Evolutionary conservation across 2,888 invertebrate genomes (phyloP), one percentile per base, ranked within the genome.

Genomic region (Blera fallax): DNA sequence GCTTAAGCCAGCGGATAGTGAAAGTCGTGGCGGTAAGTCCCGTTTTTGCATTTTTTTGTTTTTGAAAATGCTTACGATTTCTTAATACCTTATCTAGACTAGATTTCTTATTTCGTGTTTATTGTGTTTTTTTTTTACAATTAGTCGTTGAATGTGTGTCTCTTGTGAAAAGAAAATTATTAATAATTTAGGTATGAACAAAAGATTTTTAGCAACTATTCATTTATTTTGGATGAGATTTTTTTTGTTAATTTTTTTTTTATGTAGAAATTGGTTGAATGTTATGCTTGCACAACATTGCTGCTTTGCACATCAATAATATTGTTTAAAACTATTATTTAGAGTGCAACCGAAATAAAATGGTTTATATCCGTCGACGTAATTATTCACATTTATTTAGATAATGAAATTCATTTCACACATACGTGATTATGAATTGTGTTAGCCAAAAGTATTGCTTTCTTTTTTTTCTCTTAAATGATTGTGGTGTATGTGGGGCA

Each of bases 1-100:
- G 96, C 98, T 99, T 95, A 99, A 99, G 94, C 98, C 98, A 94
- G 98, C 98, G 94, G 99, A 99, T 94, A 98, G 97, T 95, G 98
- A 99, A 95, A 98, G 98, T 94, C 96, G 98, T 95, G 96, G 97
- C 96, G 98, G 97, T 97, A 94, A 96, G 94, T 93, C 87, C 87
- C n/a, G n/a, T n/a, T n/a, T n/a, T n/a, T n/a, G n/a, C n/a, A n/a
- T n/a, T n/a, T n/a, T n/a, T n/a, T n/a, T n/a, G 87, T 77, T 87
- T 87, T 80, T 60, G 48, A 48, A 69, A 60, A 32, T 37, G 10
- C 50, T 8, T 8, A 2, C 5, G 32, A 48, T 11, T 58, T 48
- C 34, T 45, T 14, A 29, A 29, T 11, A 11, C 18, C n/a, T n/a
- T 21, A 43, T 45, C 8, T 37, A 21, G 16, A 34, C 18, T 58